Conservation (phyloP, 2,113 vertebrate genomes). For the Cairina moschata region DNA sequence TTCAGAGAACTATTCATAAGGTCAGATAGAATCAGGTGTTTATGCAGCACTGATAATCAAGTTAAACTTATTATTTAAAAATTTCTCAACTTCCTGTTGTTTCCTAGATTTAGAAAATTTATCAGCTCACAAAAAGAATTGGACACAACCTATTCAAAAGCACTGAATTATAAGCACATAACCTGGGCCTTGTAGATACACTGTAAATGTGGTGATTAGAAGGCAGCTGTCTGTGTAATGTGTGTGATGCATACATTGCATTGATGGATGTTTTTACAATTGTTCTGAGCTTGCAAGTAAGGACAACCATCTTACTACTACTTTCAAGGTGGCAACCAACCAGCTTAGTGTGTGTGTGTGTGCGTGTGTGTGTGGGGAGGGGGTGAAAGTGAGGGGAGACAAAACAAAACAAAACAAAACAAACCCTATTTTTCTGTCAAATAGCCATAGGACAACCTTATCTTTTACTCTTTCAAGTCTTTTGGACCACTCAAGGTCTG, state of each 20-base stretch:
- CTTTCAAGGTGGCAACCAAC: not conserved
- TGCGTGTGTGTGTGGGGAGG: too few species aligned
- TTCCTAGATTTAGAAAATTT: not conserved
- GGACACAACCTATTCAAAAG: not conserved
- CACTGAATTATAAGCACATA: not conserved
- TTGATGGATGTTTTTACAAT: not conserved
- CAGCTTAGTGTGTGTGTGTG: not conserved
- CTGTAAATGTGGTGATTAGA: not conserved
- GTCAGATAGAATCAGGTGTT: not conserved
- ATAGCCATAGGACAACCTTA: not conserved
- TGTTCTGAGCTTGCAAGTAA: not conserved
- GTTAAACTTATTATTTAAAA: not conserved
- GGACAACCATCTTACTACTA: not conserved
- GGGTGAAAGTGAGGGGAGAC: rapidly evolving
- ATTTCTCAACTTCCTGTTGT: not conserved
- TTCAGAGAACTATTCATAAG: not conserved
- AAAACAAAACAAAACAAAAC: not conserved
- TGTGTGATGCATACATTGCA: not conserved
- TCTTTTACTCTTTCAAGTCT: not conserved
- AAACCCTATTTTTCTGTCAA: not conserved
- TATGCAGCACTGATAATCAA: not conserved
- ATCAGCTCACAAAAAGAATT: not conserved
- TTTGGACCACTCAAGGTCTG: not conserved
- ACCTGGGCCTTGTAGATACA: not conserved
- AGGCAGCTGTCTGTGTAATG: not conserved